Evolutionary conservation across 2,797 vertebrate genomes (phyloP), one percentile per base, ranked within the genome.

Genomic region (Oryzias sinensis): DNA sequence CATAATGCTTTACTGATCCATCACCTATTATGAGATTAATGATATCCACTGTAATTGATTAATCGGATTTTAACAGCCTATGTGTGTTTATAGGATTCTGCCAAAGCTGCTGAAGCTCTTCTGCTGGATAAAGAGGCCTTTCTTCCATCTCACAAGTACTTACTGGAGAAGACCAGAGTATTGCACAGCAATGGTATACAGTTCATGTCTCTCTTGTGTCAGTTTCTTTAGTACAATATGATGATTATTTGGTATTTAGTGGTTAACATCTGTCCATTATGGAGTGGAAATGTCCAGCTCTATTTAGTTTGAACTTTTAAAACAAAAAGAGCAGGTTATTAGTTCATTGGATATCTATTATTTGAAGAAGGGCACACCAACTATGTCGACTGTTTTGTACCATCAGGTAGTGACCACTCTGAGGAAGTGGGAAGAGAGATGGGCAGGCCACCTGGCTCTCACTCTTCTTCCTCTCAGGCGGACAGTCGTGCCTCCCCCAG

Each of bases 121-220:
- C 83, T 96, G 68, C 77, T 94, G 75, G 93, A 93, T 46, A 98
- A 96, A 90, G 95, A 96, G 43, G 81, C 90, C 50, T 97, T 97
- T 88, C 93, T 94, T 64, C 88, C 94, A 4, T 88, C 93, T 9
- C 95, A 94, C 89, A 98, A 93, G 70, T 96, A 93, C 87, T 88
- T 96, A 63, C 73, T 93, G 84, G 95, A 98, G 53, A 98, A 96
- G 72, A 87, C 89, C 7, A 63, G 73, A 43, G 87, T 93, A 62
- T 59, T 94, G 77, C 83, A 91, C 87, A 93, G 68, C 82, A 87
- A 88, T 73, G 95, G 96, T 97, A 94, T 37, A 11, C 86, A 70
- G 62, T 45, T 20, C 51, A 14, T 18, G 9, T 43, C 5, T 51
- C 18, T 44, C 14, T 20, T 22, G 25, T 43, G 8, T 54, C 53